Conservation (phyloP, 2,797 vertebrate species). For the Peromyscus melanophrys region DNA sequence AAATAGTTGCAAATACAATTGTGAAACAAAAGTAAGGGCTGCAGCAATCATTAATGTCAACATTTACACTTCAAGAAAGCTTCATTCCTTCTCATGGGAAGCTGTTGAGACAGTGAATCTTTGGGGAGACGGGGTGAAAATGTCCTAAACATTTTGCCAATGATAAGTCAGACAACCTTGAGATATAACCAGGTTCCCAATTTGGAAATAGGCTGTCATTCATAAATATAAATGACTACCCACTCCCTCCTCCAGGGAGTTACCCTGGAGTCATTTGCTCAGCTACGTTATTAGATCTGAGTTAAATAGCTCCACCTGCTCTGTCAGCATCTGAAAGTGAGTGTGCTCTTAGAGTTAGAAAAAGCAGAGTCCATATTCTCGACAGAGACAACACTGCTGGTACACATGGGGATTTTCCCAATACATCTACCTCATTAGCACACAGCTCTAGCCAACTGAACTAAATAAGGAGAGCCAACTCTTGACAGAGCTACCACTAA, state of each 20-base stretch:
- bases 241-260: neutral
- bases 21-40: neutral
- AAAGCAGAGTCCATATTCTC: neutral
- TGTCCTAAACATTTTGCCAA: conserved; percentile 54
- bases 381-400: neutral
- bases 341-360: neutral
- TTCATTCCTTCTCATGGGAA: conserved; percentile 27
- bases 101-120: neutral
- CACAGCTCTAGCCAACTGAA: conserved; percentile 65
- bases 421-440: conserved; percentile 63
- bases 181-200: conserved; percentile 43
- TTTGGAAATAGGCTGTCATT: conserved; percentile 43
- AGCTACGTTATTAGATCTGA: neutral
- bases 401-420: conserved; percentile 46
- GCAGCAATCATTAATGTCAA: neutral
- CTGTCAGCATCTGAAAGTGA: neutral
- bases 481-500: conserved; percentile 76
- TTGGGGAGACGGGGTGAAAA: neutral
- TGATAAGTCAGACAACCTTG: conserved; percentile 23
- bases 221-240: conserved; percentile 38
- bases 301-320: conserved; percentile 20
- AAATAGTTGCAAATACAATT: neutral
- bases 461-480: conserved; percentile 78
- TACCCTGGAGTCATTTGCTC: neutral
- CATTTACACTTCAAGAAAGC: neutral